A percentile compares a stretch with the other conserved stretches of the same genome.
phyloP scores from a whole-genome alignment of 2,113 vertebrate genomes.

The Carassius gibelio region DNA sequence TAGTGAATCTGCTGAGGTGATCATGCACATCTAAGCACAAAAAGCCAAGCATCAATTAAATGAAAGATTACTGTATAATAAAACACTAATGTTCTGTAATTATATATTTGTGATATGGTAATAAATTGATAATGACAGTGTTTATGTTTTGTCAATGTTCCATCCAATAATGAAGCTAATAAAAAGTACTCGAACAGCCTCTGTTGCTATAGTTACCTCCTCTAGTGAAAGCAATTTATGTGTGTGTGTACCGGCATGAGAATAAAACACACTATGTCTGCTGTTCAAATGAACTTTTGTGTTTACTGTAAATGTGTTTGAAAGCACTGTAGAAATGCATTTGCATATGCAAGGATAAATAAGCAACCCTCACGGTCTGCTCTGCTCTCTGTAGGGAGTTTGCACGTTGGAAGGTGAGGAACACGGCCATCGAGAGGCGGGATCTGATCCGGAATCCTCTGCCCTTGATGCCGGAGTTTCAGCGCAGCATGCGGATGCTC shows the following conservation, averaged over 20 bases:
- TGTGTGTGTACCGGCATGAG: background rate
- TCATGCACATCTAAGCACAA: too few relatives aligned
- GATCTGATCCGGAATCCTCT: slow-evolving; percentile 92
- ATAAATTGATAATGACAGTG: background rate
- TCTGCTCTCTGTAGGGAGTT: slow-evolving; percentile 84
- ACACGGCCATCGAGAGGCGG: slow-evolving; percentile 94
- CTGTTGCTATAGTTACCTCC: background rate
- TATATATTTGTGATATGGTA: background rate
- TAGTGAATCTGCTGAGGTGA: too few relatives aligned
- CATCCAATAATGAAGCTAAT: background rate
- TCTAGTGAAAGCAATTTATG: background rate
- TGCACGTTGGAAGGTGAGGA: slow-evolving; percentile 99
- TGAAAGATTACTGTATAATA: background rate
- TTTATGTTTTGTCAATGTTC: slow-evolving; percentile 5
- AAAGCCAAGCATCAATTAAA: too few relatives aligned
- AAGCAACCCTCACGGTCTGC: background rate
- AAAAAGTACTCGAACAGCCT: background rate
- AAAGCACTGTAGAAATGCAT: background rate
- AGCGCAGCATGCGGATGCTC: slow-evolving; percentile 93
- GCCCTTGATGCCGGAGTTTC: slow-evolving; percentile 98
- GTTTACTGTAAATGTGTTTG: background rate
- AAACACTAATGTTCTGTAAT: background rate
- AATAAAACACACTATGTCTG: background rate
- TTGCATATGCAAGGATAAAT: background rate
- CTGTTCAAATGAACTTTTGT: background rate